phyloP scores from a whole-genome alignment of 2,888 invertebrate genomes.

The Limnephilus lunatus region DNA sequence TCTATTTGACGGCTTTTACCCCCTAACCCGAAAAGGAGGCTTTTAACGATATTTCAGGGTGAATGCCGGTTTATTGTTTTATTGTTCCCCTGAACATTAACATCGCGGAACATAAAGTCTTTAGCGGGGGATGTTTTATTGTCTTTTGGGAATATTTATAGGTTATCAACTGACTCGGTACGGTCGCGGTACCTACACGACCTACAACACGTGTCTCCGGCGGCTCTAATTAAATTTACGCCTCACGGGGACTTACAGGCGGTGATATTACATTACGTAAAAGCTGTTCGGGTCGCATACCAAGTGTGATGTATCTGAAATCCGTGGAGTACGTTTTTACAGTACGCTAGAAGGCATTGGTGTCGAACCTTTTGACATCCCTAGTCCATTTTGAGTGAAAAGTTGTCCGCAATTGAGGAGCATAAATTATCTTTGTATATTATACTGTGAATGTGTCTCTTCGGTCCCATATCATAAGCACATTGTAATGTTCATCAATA shows the following conservation, averaged over 20 bases:
- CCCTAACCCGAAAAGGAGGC: background rate
- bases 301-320: background rate
- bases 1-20: background rate
- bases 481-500: too few relatives aligned
- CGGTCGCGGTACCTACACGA: background rate
- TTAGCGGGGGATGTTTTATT: background rate
- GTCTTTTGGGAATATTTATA: constrained; percentile 17
- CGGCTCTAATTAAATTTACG: constrained; percentile 37
- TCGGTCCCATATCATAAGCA: too few relatives aligned
- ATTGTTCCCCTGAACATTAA: background rate
- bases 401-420: too few relatives aligned
- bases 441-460: too few relatives aligned
- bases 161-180: background rate
- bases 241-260: constrained; percentile 40
- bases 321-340: background rate
- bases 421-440: too few relatives aligned
- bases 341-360: too few relatives aligned
- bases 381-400: too few relatives aligned
- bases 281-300: background rate
- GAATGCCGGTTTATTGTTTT: background rate
- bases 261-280: background rate
- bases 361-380: too few relatives aligned
- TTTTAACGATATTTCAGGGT: background rate
- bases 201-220: constrained; percentile 3
- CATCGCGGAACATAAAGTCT: background rate